Conservation (phyloP, 2,797 vertebrate genomes). For the Tarsius wallacei region DNA sequence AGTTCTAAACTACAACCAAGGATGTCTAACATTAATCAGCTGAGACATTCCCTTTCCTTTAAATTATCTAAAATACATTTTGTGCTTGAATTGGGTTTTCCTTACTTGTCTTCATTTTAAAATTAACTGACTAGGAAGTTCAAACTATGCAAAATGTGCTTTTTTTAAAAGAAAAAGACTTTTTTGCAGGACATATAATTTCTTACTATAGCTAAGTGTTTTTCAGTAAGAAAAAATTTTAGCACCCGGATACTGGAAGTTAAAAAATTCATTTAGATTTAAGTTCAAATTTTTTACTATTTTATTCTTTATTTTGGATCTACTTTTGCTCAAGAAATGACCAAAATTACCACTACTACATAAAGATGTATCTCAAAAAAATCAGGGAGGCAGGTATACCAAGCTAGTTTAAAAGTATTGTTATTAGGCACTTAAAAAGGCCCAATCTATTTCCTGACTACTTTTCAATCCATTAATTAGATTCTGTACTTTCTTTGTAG, state of each 20-base stretch:
- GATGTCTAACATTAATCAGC: neutral
- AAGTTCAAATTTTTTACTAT: neutral
- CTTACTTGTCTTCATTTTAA: neutral
- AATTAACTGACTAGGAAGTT: neutral
- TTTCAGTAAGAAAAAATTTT: neutral
- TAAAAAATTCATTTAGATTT: neutral
- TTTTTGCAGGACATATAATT: neutral
- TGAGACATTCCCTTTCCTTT: neutral
- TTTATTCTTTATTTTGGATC: neutral
- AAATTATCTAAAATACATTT: neutral
- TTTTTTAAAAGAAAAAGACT: constrained; percentile 22
- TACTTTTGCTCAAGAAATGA: constrained; percentile 9
- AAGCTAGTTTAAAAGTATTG: constrained; percentile 38
- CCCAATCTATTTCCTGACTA: neutral
- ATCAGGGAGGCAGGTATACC: neutral
- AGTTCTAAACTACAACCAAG: neutral
- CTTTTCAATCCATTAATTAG: constrained; percentile 73
- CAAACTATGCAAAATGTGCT: neutral
- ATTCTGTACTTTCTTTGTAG: constrained; percentile 37
- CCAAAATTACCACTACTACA: neutral
- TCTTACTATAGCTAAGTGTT: neutral
- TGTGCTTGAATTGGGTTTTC: neutral
- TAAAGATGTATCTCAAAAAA: neutral
- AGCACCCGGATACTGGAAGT: neutral
- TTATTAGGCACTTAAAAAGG: constrained; percentile 56